Evolutionary conservation across 2,113 vertebrate species (phyloP).

Genomic region (Dipodomys merriami): DNA sequence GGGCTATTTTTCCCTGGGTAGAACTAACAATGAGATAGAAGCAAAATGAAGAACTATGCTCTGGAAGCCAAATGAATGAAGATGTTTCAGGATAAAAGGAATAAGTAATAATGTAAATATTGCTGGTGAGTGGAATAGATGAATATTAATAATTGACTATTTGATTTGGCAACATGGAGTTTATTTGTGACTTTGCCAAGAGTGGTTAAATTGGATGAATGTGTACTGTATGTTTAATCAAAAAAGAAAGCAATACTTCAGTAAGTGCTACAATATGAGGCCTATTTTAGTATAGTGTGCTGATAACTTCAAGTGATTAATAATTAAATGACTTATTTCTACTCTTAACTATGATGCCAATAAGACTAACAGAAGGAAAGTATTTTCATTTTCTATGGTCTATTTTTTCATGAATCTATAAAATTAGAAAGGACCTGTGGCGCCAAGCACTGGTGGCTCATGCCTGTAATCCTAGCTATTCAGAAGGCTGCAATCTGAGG

Average conservation of each 20-base stretch:
- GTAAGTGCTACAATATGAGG: neutral
- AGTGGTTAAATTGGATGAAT: neutral
- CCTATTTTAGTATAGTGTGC: neutral
- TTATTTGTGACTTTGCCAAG: constrained; percentile 8
- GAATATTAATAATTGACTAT: neutral
- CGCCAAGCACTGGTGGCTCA: too few relatives aligned
- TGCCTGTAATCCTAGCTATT: too few relatives aligned
- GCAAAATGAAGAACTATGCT: neutral
- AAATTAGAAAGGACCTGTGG: neutral
- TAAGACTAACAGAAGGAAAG: neutral
- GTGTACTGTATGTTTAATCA: neutral
- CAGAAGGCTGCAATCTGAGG: too few relatives aligned
- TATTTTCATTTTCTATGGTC: neutral
- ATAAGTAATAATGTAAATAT: constrained; percentile 5
- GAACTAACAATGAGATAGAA: neutral
- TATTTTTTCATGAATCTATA: neutral
- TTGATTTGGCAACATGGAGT: constrained; percentile 1
- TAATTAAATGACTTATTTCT: constrained; percentile 15
- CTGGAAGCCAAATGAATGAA: neutral
- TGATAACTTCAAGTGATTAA: neutral
- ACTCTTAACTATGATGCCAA: neutral
- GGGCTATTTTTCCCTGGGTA: too few relatives aligned
- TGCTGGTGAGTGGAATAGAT: neutral
- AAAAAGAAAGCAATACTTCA: neutral
- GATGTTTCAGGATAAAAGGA: neutral